Conservation (phyloP, 2,888 invertebrate species). For the Callimorpha dominula region DNA sequence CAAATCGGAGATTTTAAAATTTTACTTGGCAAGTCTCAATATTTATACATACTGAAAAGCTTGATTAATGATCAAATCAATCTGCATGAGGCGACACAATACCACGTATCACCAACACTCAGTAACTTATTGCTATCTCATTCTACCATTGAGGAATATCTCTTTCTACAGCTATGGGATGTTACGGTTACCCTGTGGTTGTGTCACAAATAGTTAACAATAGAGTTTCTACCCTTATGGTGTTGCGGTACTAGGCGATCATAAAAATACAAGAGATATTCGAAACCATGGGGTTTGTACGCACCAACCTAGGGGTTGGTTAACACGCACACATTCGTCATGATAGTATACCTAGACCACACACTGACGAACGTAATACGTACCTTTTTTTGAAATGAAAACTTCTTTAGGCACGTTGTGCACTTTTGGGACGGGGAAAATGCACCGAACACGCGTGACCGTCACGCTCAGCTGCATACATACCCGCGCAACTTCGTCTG, state of each 20-base stretch:
- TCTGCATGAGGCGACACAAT: background rate
- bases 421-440: no score
- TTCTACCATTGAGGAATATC: constrained; percentile 25
- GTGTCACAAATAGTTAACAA: constrained; percentile 55
- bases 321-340: background rate
- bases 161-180: constrained; percentile 33
- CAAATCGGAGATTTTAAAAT: background rate
- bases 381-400: no score
- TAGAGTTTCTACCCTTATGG: constrained; percentile 72
- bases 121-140: constrained; percentile 22
- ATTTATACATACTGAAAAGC: background rate
- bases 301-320: background rate
- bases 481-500: no score
- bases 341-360: background rate
- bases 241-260: constrained; percentile 71
- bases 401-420: no score
- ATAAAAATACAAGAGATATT: constrained; percentile 67
- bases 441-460: no score
- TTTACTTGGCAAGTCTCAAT: background rate
- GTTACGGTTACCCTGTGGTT: constrained; percentile 9
- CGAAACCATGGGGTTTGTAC: constrained; percentile 45
- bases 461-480: no score
- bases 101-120: background rate
- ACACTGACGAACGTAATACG: background rate
- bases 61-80: background rate